A percentile compares a stretch with the other conserved stretches of the same genome.
These are phyloP conservation scores for Mormyrus proboscirostris DNA, from an alignment of 2,797 vertebrate species.

Conservation along the genomic window DNA sequence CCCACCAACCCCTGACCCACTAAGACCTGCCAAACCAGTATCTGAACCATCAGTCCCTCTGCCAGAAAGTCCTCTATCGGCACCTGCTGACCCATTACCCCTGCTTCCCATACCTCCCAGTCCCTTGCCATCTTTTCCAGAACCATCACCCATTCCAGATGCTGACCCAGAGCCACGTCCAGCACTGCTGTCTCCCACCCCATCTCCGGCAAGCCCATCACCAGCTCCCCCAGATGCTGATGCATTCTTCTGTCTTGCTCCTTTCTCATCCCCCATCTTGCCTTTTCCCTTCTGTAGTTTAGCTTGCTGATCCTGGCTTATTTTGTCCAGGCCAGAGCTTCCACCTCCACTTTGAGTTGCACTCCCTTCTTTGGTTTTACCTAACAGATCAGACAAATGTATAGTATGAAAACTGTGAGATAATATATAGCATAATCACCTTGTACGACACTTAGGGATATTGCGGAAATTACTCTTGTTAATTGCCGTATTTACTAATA, in stretches of 20 bases:
- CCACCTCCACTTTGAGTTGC: slow-evolving; percentile 6
- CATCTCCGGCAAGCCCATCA: slow-evolving; percentile 1
- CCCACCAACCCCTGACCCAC: not conserved
- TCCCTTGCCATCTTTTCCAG: not conserved
- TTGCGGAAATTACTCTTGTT: not conserved
- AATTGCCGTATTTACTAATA: not conserved
- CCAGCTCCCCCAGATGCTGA: slow-evolving; percentile 22
- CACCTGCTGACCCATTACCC: not conserved
- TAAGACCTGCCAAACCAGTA: not conserved
- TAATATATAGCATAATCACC: not conserved
- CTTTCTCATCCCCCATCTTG: slow-evolving; percentile 30
- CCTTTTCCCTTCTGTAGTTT: slow-evolving; percentile 40
- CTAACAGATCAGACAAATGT: slow-evolving; percentile 33
- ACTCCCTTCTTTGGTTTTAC: slow-evolving; percentile 40
- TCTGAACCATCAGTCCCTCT: not conserved
- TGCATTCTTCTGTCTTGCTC: slow-evolving; percentile 31
- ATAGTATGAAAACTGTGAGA: not conserved
- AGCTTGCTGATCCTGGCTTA: slow-evolving; percentile 35
- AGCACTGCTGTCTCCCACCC: not conserved
- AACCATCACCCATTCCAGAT: not conserved
- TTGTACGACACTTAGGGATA: not conserved
- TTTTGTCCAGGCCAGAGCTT: slow-evolving; percentile 34
- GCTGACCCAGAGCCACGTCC: not conserved
- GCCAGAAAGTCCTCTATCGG: not conserved
- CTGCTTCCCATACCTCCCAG: not conserved